A percentile compares a stretch with the other conserved stretches of the same genome.
Conservation (phyloP, 2,113 vertebrate genomes). For the Rhagologus leucostigma region DNA sequence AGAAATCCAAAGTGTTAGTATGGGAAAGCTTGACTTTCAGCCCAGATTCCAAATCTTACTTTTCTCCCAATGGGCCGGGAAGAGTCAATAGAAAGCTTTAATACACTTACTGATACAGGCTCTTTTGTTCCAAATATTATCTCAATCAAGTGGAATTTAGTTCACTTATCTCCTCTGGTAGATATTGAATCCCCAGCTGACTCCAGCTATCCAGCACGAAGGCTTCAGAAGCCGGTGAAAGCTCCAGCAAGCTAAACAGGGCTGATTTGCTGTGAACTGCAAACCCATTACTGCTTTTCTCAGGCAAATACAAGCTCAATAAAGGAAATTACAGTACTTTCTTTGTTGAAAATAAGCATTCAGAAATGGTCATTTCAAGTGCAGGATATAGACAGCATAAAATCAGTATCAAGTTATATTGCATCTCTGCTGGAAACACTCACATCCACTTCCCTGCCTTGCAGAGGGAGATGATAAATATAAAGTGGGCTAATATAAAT, state of each 20-base stretch:
- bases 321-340: neutral
- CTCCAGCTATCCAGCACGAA: neutral
- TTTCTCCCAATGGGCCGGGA: neutral
- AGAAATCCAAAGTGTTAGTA: neutral
- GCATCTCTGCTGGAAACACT: neutral
- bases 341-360: neutral
- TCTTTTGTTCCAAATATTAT: conserved; percentile 25
- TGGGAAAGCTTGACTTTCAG: neutral
- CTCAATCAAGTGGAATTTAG: conserved; percentile 6
- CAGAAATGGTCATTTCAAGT: neutral
- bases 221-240: neutral
- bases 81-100: neutral
- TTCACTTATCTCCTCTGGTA: conserved; percentile 5
- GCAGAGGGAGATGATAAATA: neutral
- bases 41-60: neutral
- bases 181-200: conserved; percentile 16
- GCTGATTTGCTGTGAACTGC: neutral
- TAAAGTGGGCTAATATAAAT: neutral
- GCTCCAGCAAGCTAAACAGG: neutral
- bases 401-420: neutral
- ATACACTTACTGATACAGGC: neutral
- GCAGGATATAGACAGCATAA: neutral
- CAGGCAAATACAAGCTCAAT: neutral
- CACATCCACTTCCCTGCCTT: neutral
- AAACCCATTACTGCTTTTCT: neutral